Percentiles rank a stretch among this genome's conserved stretches.
phyloP scores from a whole-genome alignment of 2,113 vertebrate species.

The Calyptommatus sinebrachiatus region DNA sequence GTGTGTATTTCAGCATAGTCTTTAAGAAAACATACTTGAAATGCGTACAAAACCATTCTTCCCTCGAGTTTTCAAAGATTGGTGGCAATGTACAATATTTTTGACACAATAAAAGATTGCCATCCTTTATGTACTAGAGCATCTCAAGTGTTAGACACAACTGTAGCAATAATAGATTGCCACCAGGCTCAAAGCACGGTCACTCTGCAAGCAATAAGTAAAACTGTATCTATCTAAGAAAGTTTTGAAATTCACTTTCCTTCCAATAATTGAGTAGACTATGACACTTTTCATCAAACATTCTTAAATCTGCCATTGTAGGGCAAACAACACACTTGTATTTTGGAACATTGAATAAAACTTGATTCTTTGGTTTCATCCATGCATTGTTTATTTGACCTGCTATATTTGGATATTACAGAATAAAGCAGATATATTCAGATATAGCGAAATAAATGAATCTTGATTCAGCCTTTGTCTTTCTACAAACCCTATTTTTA shows the following conservation, averaged over 20 bases:
- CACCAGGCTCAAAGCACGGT: neutral
- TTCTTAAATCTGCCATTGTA: neutral
- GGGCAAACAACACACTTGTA: too few relatives aligned
- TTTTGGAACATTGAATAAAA: neutral
- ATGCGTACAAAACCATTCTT: neutral
- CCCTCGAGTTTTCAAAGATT: neutral
- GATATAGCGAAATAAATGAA: too few relatives aligned
- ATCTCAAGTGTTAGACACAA: neutral
- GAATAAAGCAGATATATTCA: too few relatives aligned
- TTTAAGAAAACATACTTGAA: neutral
- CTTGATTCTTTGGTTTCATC: neutral
- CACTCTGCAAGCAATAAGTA: constrained; percentile 22
- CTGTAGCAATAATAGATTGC: neutral
- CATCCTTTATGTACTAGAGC: neutral
- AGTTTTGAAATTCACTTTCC: neutral
- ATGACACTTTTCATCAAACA: neutral
- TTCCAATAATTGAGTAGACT: constrained; percentile 9
- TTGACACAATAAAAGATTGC: neutral
- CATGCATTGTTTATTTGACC: too few relatives aligned
- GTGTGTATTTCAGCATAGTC: too few relatives aligned
- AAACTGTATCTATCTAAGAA: neutral
- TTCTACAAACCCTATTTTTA: neutral
- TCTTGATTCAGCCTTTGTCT: too few relatives aligned
- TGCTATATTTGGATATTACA: too few relatives aligned
- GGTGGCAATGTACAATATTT: neutral